Conservation (phyloP, 2,888 invertebrate genomes). For the Drosophila dives region DNA sequence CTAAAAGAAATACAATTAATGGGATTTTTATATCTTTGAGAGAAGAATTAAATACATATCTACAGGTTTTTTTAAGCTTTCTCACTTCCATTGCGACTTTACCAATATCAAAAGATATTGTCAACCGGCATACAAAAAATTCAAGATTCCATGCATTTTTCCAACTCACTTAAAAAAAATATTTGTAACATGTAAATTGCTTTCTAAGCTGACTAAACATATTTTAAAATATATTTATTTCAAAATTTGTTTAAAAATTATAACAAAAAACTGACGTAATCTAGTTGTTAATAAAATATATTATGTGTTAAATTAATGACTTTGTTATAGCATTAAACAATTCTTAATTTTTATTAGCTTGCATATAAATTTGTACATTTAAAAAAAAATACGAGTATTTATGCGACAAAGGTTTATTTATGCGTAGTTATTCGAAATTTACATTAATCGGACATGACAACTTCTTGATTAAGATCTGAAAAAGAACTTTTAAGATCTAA, state of each 20-base stretch:
- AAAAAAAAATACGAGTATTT: too few species aligned
- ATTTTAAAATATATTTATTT: not conserved
- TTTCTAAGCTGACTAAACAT: not conserved
- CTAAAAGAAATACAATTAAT: not conserved
- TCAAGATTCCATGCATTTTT: too few species aligned
- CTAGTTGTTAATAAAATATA: not conserved
- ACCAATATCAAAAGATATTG: not conserved
- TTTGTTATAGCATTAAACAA: not conserved
- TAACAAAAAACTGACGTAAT: not conserved
- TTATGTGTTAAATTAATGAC: not conserved
- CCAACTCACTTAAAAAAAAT: not conserved
- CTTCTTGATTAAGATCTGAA: not conserved
- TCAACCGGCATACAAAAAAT: not conserved
- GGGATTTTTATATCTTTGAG: not conserved
- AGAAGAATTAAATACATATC: not conserved
- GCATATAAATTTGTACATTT: too few species aligned
- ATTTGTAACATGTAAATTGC: not conserved
- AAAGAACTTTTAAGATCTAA: fast-evolving
- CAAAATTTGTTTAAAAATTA: not conserved
- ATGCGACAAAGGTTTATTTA: not conserved
- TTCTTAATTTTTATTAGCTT: not conserved
- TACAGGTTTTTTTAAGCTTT: not conserved
- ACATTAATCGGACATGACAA: not conserved
- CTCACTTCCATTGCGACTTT: not conserved
- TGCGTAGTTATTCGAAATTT: not conserved